A percentile compares a stretch with the other conserved stretches of the same genome.
Evolutionary conservation across 2,888 invertebrate species (phyloP).

Genomic region (Pseudanteris insignis): DNA sequence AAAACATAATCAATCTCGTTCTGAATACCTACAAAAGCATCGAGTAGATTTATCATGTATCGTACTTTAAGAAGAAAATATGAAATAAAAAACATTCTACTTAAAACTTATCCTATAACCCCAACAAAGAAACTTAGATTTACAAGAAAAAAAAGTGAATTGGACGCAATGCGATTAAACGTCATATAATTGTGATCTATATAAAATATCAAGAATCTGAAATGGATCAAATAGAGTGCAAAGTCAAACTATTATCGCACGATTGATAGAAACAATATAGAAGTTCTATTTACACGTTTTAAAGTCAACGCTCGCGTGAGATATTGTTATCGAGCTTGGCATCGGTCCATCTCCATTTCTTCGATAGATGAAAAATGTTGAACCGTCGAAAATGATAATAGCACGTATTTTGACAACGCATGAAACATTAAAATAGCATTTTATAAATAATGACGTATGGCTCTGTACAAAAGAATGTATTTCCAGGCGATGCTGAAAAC

Average conservation of each 20-base stretch:
- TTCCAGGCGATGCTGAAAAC: too few relatives aligned
- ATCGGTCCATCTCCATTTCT: conserved; percentile 35
- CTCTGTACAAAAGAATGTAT: conserved; percentile 14
- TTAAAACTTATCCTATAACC: too few relatives aligned
- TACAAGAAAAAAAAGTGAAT: too few relatives aligned
- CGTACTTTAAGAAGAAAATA: too few relatives aligned
- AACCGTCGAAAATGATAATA: conserved; percentile 26
- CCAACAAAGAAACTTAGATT: too few relatives aligned
- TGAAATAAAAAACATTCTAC: too few relatives aligned
- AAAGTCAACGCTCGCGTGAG: conserved; percentile 18
- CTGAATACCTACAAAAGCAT: too few relatives aligned
- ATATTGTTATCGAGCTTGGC: conserved; percentile 35
- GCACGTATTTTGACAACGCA: conserved; percentile 16
- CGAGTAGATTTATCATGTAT: too few relatives aligned
- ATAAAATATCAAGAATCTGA: too few relatives aligned
- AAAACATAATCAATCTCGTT: too few relatives aligned
- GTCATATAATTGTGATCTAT: too few relatives aligned
- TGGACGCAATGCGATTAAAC: too few relatives aligned
- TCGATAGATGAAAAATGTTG: conserved; percentile 30
- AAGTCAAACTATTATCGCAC: conserved; percentile 30
- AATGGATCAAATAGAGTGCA: conserved; percentile 18
- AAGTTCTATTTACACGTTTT: conserved; percentile 31
- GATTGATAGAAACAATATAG: conserved; percentile 25
- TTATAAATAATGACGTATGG: conserved; percentile 16
- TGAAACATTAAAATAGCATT: conserved; percentile 22